Evolutionary conservation across 2,113 vertebrate species (phyloP).

Genomic region (Osmerus mordax): DNA sequence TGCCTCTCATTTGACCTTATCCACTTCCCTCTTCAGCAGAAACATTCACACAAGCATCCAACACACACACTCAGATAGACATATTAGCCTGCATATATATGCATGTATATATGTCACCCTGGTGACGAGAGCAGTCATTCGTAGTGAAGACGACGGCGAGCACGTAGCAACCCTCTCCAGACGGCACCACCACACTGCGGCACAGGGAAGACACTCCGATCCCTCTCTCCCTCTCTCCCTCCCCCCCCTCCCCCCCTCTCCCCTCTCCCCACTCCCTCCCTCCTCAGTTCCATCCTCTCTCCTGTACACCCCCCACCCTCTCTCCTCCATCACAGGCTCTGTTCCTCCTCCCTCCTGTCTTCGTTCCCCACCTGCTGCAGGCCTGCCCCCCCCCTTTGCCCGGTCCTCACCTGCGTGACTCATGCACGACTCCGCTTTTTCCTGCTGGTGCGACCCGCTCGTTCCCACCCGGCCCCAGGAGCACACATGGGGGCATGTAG

Average conservation of each 20-base stretch:
- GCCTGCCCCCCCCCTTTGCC: background rate
- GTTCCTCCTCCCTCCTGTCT: background rate
- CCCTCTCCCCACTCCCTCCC: background rate
- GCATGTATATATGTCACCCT: background rate
- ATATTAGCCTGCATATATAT: background rate
- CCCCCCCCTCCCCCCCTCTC: background rate
- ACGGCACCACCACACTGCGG: constrained; percentile 8
- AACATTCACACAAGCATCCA: background rate
- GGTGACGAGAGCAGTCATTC: background rate
- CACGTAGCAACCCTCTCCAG: constrained; percentile 20
- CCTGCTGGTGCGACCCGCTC: background rate
- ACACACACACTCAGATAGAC: background rate
- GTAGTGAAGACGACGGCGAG: constrained; percentile 21
- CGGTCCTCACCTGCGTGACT: background rate
- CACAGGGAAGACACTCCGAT: background rate
- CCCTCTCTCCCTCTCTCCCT: background rate
- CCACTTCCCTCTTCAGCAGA: background rate
- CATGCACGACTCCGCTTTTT: background rate
- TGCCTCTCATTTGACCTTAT: background rate
- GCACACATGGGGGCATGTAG: too few species aligned
- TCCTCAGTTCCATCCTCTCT: background rate
- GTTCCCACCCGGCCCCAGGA: too few species aligned
- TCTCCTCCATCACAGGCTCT: background rate
- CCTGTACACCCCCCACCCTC: background rate
- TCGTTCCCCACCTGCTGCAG: background rate